Evolutionary conservation across 2,888 invertebrate species (phyloP).

Genomic region (Drosophila multiciliata): DNA sequence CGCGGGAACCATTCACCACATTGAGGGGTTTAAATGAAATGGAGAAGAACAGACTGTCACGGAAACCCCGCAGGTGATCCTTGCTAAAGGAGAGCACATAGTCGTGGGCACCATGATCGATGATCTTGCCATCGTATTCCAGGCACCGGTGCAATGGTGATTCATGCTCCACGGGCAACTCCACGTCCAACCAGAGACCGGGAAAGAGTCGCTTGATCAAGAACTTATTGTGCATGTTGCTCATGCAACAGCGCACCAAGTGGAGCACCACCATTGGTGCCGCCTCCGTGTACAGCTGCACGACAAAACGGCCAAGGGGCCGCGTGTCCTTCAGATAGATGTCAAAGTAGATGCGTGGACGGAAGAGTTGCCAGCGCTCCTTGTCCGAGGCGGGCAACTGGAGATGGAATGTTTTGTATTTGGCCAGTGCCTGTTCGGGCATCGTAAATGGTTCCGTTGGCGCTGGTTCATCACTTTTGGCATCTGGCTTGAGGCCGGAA

Average conservation of each 20-base stretch:
- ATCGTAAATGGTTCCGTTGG: constrained; percentile 28
- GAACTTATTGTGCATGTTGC: constrained; percentile 54
- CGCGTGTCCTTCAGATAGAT: constrained; percentile 63
- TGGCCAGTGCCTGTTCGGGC: constrained; percentile 45
- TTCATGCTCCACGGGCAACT: constrained; percentile 34
- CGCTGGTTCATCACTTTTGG: neutral
- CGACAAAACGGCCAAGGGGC: constrained; percentile 68
- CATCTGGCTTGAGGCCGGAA: constrained; percentile 36
- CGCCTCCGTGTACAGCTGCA: constrained; percentile 76
- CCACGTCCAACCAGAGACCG: constrained; percentile 72
- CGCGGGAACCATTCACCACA: constrained; percentile 70
- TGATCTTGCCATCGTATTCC: constrained; percentile 65
- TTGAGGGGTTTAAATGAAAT: constrained; percentile 78
- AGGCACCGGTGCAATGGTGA: constrained; percentile 37
- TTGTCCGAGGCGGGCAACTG: constrained; percentile 44
- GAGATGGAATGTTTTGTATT: constrained; percentile 52
- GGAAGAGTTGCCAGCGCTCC: constrained; percentile 61
- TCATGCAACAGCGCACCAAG: constrained; percentile 68
- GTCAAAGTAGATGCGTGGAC: constrained; percentile 75
- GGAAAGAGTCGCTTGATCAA: constrained; percentile 70
- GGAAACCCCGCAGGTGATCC: constrained; percentile 53
- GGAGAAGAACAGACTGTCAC: constrained; percentile 59
- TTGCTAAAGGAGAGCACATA: constrained; percentile 69
- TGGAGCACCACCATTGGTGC: constrained; percentile 71
- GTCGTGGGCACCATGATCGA: constrained; percentile 58